Evolutionary conservation across 1,140 invertebrate genomes (phyloP).

Genomic region (Chironomus striatipennis): DNA sequence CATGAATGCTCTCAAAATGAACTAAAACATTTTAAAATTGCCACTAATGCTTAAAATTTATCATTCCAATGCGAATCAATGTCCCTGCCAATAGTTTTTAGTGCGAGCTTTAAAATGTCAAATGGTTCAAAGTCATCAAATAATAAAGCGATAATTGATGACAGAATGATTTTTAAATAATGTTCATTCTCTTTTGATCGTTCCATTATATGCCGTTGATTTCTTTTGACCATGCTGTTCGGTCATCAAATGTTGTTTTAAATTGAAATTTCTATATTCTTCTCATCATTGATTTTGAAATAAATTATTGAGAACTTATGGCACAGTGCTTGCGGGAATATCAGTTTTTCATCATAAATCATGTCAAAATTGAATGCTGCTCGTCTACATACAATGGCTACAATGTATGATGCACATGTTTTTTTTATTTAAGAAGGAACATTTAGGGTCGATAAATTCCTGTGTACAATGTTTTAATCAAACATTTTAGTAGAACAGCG

Average conservation of each 20-base stretch:
- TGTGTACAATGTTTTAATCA: too few species aligned
- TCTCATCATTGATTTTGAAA: conserved; percentile 33
- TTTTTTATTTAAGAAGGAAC: too few species aligned
- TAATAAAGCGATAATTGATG: conserved; percentile 49
- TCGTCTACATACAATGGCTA: conserved; percentile 49
- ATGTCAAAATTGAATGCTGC: conserved; percentile 37
- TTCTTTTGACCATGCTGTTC: conserved; percentile 53
- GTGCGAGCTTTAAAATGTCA: conserved; percentile 38
- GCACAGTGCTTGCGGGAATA: conserved; percentile 36
- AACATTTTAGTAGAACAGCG: too few species aligned
- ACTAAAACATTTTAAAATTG: conserved; percentile 45
- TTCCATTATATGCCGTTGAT: conserved; percentile 44
- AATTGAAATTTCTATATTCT: conserved; percentile 47
- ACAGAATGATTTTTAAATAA: conserved; percentile 53
- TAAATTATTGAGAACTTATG: conserved; percentile 51
- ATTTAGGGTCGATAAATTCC: too few species aligned
- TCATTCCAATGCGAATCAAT: conserved; percentile 47
- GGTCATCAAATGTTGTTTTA: conserved; percentile 57
- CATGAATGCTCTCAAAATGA: conserved; percentile 32
- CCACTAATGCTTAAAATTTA: conserved; percentile 42
- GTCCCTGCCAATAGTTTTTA: conserved; percentile 40
- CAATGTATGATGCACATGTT: conserved; percentile 35
- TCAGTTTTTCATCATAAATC: conserved; percentile 35
- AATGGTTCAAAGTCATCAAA: conserved; percentile 47
- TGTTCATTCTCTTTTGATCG: conserved; percentile 50